A percentile compares a stretch with the other conserved stretches of the same genome.
Conservation (phyloP, 2,113 vertebrate genomes). For the Chloropsis cyanopogon region DNA sequence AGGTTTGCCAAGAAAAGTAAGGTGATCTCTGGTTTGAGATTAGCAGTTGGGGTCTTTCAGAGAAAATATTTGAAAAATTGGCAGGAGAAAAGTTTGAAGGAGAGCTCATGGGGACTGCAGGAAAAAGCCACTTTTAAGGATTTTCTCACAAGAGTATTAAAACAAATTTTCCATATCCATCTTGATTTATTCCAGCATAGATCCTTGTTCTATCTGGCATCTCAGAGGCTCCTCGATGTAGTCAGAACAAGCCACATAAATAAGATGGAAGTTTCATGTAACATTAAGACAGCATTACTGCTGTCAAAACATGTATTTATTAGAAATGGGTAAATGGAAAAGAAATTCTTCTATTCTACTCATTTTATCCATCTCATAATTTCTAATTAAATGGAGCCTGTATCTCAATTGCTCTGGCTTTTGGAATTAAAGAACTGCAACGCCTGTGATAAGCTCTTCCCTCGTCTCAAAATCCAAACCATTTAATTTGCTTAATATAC, state of each 20-base stretch:
- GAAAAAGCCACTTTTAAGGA: background rate
- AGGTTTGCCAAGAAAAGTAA: background rate
- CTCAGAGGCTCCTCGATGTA: background rate
- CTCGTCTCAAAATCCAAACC: background rate
- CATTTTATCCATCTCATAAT: background rate
- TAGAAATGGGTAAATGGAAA: background rate
- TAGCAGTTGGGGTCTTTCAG: background rate
- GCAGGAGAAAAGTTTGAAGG: background rate
- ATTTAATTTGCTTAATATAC: conserved; percentile 22
- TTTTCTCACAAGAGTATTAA: background rate
- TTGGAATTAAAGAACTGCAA: conserved; percentile 15
- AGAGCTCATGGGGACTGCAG: background rate
- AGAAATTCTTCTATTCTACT: background rate
- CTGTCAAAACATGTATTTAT: conserved; percentile 30
- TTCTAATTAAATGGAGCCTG: conserved; percentile 12
- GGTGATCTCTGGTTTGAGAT: background rate
- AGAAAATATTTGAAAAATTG: background rate
- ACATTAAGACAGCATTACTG: background rate
- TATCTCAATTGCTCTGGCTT: background rate
- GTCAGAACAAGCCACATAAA: background rate
- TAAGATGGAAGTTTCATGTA: conserved; percentile 4
- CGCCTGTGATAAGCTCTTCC: background rate
- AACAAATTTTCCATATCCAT: background rate
- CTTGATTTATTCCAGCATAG: background rate
- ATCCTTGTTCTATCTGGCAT: background rate